These are phyloP conservation scores for Drosophila nr. medialis DNA, from an alignment of 2,888 invertebrate species.

Conservation along the genomic window DNA sequence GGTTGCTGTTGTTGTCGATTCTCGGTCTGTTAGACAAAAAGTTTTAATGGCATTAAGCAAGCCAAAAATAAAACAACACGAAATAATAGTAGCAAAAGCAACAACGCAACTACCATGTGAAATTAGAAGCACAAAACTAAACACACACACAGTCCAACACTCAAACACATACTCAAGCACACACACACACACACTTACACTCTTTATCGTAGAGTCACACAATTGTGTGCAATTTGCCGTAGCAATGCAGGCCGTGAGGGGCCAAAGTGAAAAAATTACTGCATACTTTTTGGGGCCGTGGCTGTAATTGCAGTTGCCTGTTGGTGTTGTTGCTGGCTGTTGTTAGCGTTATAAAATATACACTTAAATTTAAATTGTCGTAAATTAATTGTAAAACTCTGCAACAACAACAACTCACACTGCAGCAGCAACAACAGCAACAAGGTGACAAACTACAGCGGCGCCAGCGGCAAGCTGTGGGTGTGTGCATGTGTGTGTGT, in stretches of 20 bases:
- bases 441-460: constrained; percentile 13
- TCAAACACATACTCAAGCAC: neutral
- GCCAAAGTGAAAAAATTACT: constrained; percentile 36
- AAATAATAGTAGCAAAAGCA: constrained; percentile 38
- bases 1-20: constrained; percentile 43
- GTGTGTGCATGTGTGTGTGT: constrained; percentile 13
- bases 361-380: constrained; percentile 72
- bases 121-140: constrained; percentile 45
- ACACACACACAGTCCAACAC: constrained; percentile 12
- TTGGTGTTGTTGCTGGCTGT: constrained; percentile 5
- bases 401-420: constrained; percentile 13
- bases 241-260: constrained; percentile 23
- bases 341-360: constrained; percentile 54
- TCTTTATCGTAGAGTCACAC: neutral
- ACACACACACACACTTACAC: constrained; percentile 1
- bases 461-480: neutral
- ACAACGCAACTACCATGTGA: constrained; percentile 35
- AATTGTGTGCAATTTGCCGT: constrained; percentile 44
- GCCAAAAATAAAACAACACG: constrained; percentile 62
- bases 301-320: constrained; percentile 43
- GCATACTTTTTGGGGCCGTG: constrained; percentile 54
- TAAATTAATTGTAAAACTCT: constrained; percentile 67
- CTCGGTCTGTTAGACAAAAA: constrained; percentile 73
- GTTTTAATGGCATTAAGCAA: constrained; percentile 72
- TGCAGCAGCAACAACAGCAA: constrained; percentile 10